Evolutionary conservation across 2,113 vertebrate genomes (phyloP).

Genomic region (Calyptommatus sinebrachiatus): DNA sequence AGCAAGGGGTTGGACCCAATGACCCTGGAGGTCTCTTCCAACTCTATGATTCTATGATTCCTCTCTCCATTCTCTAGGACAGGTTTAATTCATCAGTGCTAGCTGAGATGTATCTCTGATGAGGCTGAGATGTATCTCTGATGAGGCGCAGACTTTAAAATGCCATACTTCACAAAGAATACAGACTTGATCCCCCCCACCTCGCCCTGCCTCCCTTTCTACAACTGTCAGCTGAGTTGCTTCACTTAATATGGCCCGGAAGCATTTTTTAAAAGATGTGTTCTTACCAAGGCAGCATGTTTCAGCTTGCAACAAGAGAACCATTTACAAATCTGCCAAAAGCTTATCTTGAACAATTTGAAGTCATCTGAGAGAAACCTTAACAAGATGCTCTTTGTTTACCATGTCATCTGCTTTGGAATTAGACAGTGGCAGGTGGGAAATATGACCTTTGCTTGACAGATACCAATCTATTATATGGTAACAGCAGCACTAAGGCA

Average conservation of each 20-base stretch:
- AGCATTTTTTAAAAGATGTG: background rate
- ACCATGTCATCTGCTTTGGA: background rate
- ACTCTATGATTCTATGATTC: background rate
- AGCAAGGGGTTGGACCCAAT: no score
- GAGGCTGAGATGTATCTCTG: background rate
- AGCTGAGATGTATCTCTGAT: background rate
- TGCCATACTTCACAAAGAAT: background rate
- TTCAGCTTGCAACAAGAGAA: background rate
- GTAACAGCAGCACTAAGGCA: background rate
- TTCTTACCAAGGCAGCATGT: slow-evolving; percentile 3
- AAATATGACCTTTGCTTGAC: background rate
- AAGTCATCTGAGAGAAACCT: background rate
- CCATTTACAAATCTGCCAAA: background rate
- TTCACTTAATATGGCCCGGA: background rate
- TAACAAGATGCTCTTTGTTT: slow-evolving; percentile 22
- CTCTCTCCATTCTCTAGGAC: background rate
- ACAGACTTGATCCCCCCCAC: background rate
- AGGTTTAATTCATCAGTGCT: background rate
- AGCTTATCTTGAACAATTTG: background rate
- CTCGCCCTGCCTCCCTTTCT: no score
- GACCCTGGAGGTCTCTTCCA: no score
- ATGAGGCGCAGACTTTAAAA: background rate
- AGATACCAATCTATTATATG: background rate
- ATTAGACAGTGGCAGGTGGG: background rate
- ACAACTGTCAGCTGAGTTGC: background rate